Evolutionary conservation across 2,113 vertebrate species (phyloP).

Genomic region (Ochotona princeps): DNA sequence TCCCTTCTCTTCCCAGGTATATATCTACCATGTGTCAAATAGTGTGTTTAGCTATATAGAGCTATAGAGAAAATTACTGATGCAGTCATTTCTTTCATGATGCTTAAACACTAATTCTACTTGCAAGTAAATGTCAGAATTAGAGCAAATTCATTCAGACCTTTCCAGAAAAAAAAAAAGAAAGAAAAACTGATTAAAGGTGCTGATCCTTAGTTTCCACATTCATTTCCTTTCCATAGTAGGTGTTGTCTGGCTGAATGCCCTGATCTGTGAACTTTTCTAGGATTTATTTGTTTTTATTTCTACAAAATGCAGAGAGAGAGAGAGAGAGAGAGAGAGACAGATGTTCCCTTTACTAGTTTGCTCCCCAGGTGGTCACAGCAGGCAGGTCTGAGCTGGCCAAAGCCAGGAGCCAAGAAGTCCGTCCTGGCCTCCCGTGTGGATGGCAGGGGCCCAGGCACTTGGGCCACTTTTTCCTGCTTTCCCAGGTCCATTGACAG

Average conservation of each 20-base stretch:
- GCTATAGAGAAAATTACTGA: background rate
- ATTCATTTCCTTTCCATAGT: background rate
- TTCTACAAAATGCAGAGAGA: too few species aligned
- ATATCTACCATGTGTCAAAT: background rate
- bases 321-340: too few species aligned
- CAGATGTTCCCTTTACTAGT: too few species aligned
- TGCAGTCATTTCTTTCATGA: background rate
- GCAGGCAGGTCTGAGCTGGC: too few species aligned
- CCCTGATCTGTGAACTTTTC: too few species aligned
- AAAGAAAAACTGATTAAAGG: background rate
- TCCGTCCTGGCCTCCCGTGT: too few species aligned
- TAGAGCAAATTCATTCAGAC: background rate
- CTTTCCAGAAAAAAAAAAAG: background rate
- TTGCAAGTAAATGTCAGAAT: background rate
- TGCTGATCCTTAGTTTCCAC: background rate
- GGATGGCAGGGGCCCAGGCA: too few species aligned
- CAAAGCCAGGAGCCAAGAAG: too few species aligned
- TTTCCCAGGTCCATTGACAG: too few species aligned
- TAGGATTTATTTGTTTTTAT: too few species aligned
- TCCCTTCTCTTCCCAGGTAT: background rate
- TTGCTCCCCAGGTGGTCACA: too few species aligned
- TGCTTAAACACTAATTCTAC: conserved; percentile 24
- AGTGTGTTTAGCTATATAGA: background rate
- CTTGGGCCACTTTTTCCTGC: too few species aligned
- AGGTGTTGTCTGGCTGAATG: background rate